Percentiles rank a stretch among this genome's conserved stretches.
Evolutionary conservation across 2,888 invertebrate species (phyloP).

Genomic region (Plagodis dolabraria): DNA sequence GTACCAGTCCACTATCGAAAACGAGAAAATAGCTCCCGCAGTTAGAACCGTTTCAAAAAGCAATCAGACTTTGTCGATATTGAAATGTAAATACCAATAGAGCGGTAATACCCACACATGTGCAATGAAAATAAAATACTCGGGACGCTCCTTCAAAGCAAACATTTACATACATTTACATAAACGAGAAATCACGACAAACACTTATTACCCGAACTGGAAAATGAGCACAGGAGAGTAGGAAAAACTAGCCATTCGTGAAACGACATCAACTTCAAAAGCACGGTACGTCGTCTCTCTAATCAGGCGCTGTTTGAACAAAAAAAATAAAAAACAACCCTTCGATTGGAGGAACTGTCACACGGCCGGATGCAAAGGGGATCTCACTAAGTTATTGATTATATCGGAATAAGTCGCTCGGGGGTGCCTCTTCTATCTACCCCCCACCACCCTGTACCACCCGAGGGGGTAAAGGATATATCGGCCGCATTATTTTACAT

Average conservation of each 20-base stretch:
- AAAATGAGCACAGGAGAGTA: constrained; percentile 58
- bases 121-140: constrained; percentile 39
- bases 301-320: constrained; percentile 82
- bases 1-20: constrained; percentile 11
- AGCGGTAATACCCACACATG: constrained; percentile 38
- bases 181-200: constrained; percentile 60
- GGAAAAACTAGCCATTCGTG: constrained; percentile 63
- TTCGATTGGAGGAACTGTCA: constrained; percentile 81
- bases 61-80: constrained; percentile 39
- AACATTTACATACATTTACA: constrained; percentile 58
- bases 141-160: constrained; percentile 36
- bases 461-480: constrained; percentile 72
- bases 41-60: constrained; percentile 35
- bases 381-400: constrained; percentile 85
- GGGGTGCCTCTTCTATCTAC: constrained; percentile 57
- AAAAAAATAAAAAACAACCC: constrained; percentile 67
- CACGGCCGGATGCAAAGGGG: constrained; percentile 84
- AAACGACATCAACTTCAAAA: constrained; percentile 75
- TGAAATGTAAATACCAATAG: constrained; percentile 41
- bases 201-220: constrained; percentile 63
- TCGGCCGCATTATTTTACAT: constrained; percentile 85
- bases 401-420: constrained; percentile 84
- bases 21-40: constrained; percentile 23
- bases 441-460: constrained; percentile 56
- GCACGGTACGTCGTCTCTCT: constrained; percentile 66